A percentile compares a stretch with the other conserved stretches of the same genome.
Evolutionary conservation across 1,140 invertebrate genomes (phyloP).

Genomic region (Anoplolepis gracilipes): DNA sequence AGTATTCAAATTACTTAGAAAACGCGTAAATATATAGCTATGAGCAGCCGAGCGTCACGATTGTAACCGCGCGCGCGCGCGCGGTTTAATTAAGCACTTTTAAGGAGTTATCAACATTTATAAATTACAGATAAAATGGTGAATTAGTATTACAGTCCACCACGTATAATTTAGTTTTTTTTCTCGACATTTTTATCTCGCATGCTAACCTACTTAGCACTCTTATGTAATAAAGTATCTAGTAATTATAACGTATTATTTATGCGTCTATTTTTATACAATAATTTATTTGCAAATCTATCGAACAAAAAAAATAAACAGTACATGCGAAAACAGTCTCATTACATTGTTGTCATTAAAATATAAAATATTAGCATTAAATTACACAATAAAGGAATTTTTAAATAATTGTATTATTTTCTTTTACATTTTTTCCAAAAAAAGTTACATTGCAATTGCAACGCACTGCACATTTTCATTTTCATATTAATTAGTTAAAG

Average conservation of each 20-base stretch:
- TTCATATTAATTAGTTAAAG: no score
- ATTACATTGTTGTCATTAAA: no score
- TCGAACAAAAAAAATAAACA: no score
- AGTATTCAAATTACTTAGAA: conserved; percentile 37
- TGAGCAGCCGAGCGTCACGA: conserved; percentile 8
- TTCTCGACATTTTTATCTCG: conserved; percentile 21
- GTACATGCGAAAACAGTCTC: no score
- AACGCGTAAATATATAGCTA: conserved; percentile 16
- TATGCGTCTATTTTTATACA: not conserved
- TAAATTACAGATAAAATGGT: conserved; percentile 42
- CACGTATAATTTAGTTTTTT: conserved; percentile 13
- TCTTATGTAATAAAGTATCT: not conserved
- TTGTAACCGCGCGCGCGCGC: not conserved
- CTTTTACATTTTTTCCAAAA: no score
- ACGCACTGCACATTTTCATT: no score
- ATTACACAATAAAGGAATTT: no score
- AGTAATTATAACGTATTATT: not conserved
- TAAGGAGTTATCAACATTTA: conserved; percentile 47
- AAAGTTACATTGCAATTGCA: no score
- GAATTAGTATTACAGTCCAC: conserved; percentile 5
- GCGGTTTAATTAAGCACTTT: conserved; percentile 46
- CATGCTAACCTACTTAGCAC: not conserved
- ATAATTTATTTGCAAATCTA: no score
- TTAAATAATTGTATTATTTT: no score
- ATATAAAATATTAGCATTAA: no score